These are phyloP conservation scores for Drosophila helvetica DNA, from an alignment of 2,888 invertebrate species.

Conservation along the genomic window DNA sequence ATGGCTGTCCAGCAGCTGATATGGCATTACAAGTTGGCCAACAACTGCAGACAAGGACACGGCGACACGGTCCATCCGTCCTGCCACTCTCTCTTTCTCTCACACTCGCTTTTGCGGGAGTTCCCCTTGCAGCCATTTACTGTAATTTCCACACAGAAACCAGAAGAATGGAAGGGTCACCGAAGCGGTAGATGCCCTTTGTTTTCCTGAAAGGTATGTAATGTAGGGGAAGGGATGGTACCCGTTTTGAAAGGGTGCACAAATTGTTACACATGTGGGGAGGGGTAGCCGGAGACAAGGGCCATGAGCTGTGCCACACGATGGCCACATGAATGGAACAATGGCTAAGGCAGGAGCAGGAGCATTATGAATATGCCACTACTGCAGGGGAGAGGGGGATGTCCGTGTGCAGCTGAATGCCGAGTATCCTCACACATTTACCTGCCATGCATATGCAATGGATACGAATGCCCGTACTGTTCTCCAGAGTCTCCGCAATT, in stretches of 20 bases:
- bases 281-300: neutral
- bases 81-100: neutral
- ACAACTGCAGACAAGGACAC: conserved; percentile 67
- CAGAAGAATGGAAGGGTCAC: conserved; percentile 3
- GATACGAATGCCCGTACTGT: conserved; percentile 23
- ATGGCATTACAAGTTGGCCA: conserved; percentile 72
- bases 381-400: conserved; percentile 11
- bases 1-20: conserved; percentile 67
- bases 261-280: conserved; percentile 39
- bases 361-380: conserved; percentile 47
- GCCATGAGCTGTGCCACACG: conserved; percentile 6
- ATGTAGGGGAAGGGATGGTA: neutral
- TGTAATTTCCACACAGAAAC: conserved; percentile 60
- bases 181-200: neutral
- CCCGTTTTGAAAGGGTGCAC: conserved; percentile 22
- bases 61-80: conserved; percentile 1
- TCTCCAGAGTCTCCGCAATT: conserved; percentile 29
- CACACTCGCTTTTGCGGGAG: conserved; percentile 5
- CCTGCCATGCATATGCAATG: conserved; percentile 44
- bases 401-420: conserved; percentile 23
- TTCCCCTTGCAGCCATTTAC: conserved; percentile 54
- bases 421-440: conserved; percentile 33
- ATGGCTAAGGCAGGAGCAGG: conserved; percentile 27
- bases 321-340: conserved; percentile 37
- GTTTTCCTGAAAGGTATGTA: neutral